Base-by-base conservation (phyloP, 2,888 invertebrate genomes). In the Phorcus lineatus region DNA sequence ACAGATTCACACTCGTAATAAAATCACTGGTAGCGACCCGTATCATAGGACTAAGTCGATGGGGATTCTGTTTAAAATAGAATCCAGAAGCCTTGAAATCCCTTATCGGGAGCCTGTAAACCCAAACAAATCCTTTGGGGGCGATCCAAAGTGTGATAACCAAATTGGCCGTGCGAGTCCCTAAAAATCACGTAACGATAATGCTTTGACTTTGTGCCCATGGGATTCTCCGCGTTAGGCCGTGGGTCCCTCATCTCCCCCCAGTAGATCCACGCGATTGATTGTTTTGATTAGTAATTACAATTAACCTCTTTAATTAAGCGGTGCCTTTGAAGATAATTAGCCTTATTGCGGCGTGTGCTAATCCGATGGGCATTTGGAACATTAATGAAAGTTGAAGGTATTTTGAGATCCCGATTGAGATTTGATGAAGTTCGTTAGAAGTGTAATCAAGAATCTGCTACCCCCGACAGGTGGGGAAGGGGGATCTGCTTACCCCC, bases 231-330 rank as follows among this genome's bases (percentile, higher is more conserved):
- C 40, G 47, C 6, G 47, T 47, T 47, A 47, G 47, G 4, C 47
- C 13, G 47, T 47, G 47, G 47, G 47, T 47, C 47, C 47, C 47
- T 47, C 47, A 47, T 47, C 47, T n/a, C 19, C 7, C 36, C 17
- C 36, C 40, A n/a, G 36, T 31, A 36, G 40, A 36, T 70, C 36
- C 36, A 70, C 3, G 17, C 36, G 70, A 70, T 70, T 70, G 40
- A 70, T 70, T 70, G 36, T 31, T 70, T 31, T 70, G 40, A 36
- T 70, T 70, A 36, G 36, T 40, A 70, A 70, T 70, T 70, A 70
- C 36, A 70, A 40, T 70, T 40, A 70, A 31, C 16, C 40, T 36
- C 36, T 70, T 40, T 70, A 70, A 70, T 70, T 70, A 70, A 19
- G 31, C 70, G 70, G 70, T 36, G 40, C 36, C 70, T 70, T 70